Base-by-base conservation (phyloP, 2,113 vertebrate genomes). In the Fregata magnificens region DNA sequence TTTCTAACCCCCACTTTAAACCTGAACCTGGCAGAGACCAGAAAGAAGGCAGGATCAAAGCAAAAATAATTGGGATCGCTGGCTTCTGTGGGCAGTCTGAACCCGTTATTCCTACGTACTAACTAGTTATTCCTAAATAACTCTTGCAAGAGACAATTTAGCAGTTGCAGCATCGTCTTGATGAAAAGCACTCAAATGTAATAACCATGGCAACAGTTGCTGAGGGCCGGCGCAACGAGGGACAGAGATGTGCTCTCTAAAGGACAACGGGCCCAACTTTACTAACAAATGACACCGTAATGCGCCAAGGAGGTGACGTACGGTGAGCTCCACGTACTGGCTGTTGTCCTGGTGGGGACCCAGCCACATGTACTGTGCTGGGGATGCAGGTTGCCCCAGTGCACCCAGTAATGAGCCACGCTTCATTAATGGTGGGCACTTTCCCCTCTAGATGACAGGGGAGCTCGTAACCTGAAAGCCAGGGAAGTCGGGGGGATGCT, bases 141-240 rank as follows among this genome's bases (percentile, higher is more conserved):
- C 88, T 96, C 96, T 82, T 83, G 71, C 69, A 66, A 90, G 90
- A 96, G 95, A 96, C 94, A 93, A 88, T 94, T 94, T 86, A 65
- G 93, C 77, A 79, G 86, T 96, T 90, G 86, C 95, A 80, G 44
- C 87, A 77, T 97, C 81, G 88, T 88, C 87, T 93, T 91, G 95
- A 93, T 92, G 93, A 92, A 82, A 94, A 93, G 93, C 97, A 84
- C 92, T 96, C 92, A 66, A 66, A 80, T 91, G 69, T 53, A 95
- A 97, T 96, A 96, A 96, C 97, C 97, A 97, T 97, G 96, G 95
- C 96, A 97, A 97, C 97, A 89, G 95, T 96, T 95, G 96, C 96
- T 56, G 96, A 85, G 93, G 96, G 87, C 85, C 20, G 2, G 87
- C 1, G 2, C 28, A 9, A 12, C 4, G 15, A 87, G 94, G 96